These are phyloP conservation scores for Amphimedon queenslandica DNA, from an alignment of 37 sponge, comb jelly and placozoan genomes.

Conservation along the genomic window DNA sequence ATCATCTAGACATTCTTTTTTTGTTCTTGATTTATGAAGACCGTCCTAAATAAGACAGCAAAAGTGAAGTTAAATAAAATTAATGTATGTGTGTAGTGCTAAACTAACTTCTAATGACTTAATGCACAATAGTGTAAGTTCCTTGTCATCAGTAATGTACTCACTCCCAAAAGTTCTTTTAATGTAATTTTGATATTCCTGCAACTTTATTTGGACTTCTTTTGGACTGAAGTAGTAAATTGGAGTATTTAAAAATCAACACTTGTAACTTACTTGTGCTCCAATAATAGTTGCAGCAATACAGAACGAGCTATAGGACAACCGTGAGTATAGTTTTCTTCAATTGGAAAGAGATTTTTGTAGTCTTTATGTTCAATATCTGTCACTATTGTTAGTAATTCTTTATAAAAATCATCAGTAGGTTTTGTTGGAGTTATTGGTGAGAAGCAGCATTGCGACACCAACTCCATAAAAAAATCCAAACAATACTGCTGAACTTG, in stretches of 20 bases:
- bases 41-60: background rate
- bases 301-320: background rate
- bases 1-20: background rate
- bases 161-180: background rate
- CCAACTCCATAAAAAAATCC: conserved; percentile 5
- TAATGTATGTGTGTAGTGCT: background rate
- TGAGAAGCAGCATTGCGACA: background rate
- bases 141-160: background rate
- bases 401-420: background rate
- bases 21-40: background rate
- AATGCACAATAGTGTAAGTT: background rate
- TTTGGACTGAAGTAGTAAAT: background rate
- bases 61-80: no score
- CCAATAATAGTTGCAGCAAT: background rate
- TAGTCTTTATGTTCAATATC: background rate
- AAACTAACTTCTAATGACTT: background rate
- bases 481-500: background rate
- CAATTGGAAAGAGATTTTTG: conserved; percentile 3
- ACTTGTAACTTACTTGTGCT: background rate
- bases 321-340: background rate
- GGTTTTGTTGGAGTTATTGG: background rate
- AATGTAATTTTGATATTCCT: background rate
- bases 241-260: background rate
- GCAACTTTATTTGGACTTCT: background rate
- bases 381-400: background rate